Conservation (phyloP, 2,797 vertebrate species). For the Aldrovandia affinis region DNA sequence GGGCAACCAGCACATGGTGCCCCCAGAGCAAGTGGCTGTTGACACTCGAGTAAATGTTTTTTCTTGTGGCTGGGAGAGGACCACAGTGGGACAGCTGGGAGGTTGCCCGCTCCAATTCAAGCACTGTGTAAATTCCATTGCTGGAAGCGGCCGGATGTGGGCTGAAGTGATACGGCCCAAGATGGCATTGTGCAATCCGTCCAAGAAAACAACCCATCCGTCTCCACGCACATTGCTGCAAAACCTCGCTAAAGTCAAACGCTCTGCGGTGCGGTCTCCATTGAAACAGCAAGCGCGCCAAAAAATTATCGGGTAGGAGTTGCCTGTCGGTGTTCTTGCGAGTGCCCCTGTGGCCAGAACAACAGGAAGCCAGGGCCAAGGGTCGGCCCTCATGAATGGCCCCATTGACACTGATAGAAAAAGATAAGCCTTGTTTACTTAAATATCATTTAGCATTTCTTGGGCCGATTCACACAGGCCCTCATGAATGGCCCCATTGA, state of each 20-base stretch:
- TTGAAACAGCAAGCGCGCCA: not conserved
- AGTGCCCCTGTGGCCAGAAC: constrained; percentile 4
- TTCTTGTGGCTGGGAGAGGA: constrained; percentile 33
- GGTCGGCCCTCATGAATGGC: not conserved
- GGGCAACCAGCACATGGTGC: not conserved
- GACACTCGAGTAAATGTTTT: constrained; percentile 21
- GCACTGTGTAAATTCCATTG: constrained; percentile 42
- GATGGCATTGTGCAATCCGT: constrained; percentile 38
- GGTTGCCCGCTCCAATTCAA: constrained; percentile 37
- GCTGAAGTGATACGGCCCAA: constrained; percentile 43
- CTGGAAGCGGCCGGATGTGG: constrained; percentile 48
- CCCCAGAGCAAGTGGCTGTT: not conserved
- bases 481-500: constrained; percentile 18
- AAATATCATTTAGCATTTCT: constrained; percentile 28
- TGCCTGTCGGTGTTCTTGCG: not conserved
- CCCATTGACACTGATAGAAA: constrained; percentile 28
- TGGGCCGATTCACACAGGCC: not conserved
- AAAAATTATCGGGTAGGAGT: constrained; percentile 11
- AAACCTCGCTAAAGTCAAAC: constrained; percentile 32
- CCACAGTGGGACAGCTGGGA: constrained; percentile 30
- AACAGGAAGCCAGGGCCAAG: constrained; percentile 24
- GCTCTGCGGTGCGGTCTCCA: not conserved
- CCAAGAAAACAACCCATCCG: constrained; percentile 31
- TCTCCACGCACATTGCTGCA: constrained; percentile 30
- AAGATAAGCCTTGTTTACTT: constrained; percentile 33